Evolutionary conservation across 1,140 invertebrate species (phyloP), one percentile per base, ranked within the genome.

Genomic region (Macrobrachium rosenbergii): DNA sequence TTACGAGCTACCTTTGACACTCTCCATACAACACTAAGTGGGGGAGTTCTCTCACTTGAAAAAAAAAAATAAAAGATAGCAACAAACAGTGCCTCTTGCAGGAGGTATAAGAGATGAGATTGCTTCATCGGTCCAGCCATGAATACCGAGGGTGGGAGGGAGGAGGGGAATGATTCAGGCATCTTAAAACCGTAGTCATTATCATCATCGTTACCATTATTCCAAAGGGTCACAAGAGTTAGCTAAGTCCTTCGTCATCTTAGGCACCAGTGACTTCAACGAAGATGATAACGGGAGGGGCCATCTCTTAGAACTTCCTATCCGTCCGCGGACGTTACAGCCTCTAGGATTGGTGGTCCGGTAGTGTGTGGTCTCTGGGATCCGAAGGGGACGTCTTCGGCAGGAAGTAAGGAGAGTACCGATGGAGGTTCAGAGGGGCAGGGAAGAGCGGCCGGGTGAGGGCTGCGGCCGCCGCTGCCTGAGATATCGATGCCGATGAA

Each of bases 361-460:
- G 85, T 0, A 87, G 78, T 43, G 84, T 52, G 58, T 87, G 88
- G 67, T 89, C 88, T 59, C 83, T 63, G 3, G 81, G 84, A 67
- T 89, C 88, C 52, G 83, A 86, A 64, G 88, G 88, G 17, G 88
- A 89, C 67, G 83, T 89, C 85, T 88, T 89, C 23, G 89, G 89
- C 62, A 89, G 72, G 82, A 89, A 89, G 82, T 89, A 89, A 16
- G 89, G 89, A 23, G 89, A 89, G 86, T 89, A 89, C 28, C 89
- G 89, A 45, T 89, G 89, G 8, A 89, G 85, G 86, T 89, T 89
- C 1, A 89, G 72, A 6, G 89, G 89, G 37, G 89, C 64, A 0
- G 89, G 89, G 77, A 89, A 89, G n/a, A 89, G 82, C 62, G 89
- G 89, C 60, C 89, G 78, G 19, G 89, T 89, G 72, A 89, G 79